These are phyloP conservation scores for Nannoperca obscura DNA, from an alignment of 2,797 vertebrate genomes.

Conservation along the genomic window DNA sequence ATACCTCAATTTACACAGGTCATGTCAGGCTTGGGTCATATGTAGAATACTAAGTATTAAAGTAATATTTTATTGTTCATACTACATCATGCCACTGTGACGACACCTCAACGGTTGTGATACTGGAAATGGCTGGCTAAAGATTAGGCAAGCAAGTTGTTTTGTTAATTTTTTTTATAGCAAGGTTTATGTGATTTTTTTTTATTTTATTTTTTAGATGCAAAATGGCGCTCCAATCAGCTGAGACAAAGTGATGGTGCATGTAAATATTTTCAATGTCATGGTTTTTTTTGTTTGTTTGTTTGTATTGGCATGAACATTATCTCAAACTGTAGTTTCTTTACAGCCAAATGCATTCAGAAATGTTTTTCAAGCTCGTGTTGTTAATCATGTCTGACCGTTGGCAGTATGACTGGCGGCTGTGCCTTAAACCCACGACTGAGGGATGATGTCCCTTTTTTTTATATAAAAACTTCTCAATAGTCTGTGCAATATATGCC, in stretches of 20 bases:
- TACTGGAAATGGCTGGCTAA: slow-evolving; percentile 70
- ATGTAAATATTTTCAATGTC: slow-evolving; percentile 78
- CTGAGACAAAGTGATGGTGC: slow-evolving; percentile 70
- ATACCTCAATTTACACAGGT: slow-evolving; percentile 78
- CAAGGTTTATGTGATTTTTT: slow-evolving; percentile 31
- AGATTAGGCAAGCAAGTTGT: slow-evolving; percentile 31
- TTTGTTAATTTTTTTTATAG: slow-evolving; percentile 7
- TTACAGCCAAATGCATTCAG: slow-evolving; percentile 78
- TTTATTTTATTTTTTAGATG: slow-evolving; percentile 64
- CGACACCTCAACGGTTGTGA: slow-evolving; percentile 55
- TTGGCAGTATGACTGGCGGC: slow-evolving; percentile 81
- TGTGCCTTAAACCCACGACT: slow-evolving; percentile 86
- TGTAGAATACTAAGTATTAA: slow-evolving; percentile 67
- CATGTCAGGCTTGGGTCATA: slow-evolving; percentile 61
- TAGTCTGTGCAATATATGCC: slow-evolving; percentile 90
- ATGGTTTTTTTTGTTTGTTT: slow-evolving; percentile 38
- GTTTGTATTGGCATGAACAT: slow-evolving; percentile 72
- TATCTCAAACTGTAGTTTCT: slow-evolving; percentile 70
- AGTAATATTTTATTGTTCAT: slow-evolving; percentile 52
- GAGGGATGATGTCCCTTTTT: slow-evolving; percentile 71
- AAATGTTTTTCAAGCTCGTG: slow-evolving; percentile 61
- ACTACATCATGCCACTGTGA: slow-evolving; percentile 68
- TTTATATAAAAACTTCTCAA: slow-evolving; percentile 78
- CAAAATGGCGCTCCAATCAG: slow-evolving; percentile 62
- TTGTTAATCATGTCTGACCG: slow-evolving; percentile 73